A percentile compares a stretch with the other conserved stretches of the same genome.
Evolutionary conservation across 2,113 vertebrate species (phyloP).

Genomic region (Columba janthina): DNA sequence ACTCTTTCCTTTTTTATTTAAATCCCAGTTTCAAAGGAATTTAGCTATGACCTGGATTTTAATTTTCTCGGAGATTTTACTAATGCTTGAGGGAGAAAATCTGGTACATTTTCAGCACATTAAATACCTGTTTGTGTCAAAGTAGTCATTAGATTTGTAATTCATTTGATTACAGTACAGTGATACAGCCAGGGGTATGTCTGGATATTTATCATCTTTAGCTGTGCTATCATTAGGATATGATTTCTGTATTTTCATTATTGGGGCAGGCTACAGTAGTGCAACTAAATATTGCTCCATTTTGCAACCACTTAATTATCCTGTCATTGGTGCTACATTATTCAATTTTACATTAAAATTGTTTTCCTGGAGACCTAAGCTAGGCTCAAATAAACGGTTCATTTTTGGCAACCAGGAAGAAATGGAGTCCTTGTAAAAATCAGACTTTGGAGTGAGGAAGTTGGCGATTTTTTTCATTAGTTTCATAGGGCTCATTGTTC

Average conservation of each 20-base stretch:
- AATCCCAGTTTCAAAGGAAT: conserved; percentile 56
- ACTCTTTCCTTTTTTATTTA: neutral
- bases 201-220: conserved; percentile 24
- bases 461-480: conserved; percentile 59
- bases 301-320: conserved; percentile 42
- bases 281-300: neutral
- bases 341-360: conserved; percentile 22
- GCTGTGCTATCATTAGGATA: neutral
- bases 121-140: conserved; percentile 57
- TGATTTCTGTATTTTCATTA: conserved; percentile 5
- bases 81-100: conserved; percentile 48
- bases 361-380: conserved; percentile 38
- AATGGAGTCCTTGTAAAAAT: conserved; percentile 51
- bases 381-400: conserved; percentile 15
- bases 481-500: conserved; percentile 65
- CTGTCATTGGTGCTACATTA: neutral
- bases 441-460: conserved; percentile 42
- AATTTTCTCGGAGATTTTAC: conserved; percentile 63
- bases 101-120: conserved; percentile 60
- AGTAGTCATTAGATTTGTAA: conserved; percentile 24
- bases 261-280: neutral
- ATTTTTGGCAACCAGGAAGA: conserved; percentile 34
- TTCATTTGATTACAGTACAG: conserved; percentile 40
- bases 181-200: neutral
- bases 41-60: conserved; percentile 45